phyloP scores from a whole-genome alignment of 30 jellyfish, hydroid and myxozoan genomes.

The Hydra vulgaris region DNA sequence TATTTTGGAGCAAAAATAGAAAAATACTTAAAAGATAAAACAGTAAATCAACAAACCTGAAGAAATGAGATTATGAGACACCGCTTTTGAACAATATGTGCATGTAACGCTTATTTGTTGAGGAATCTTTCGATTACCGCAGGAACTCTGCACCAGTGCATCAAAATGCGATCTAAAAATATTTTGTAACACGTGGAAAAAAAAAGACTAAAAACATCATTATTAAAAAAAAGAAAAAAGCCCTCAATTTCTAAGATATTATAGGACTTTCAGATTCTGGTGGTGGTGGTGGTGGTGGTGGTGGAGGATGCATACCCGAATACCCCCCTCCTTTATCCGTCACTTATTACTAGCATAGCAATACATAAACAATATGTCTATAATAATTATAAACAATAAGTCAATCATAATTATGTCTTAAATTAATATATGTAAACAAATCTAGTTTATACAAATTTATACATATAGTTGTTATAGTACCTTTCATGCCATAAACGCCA shows the following conservation, averaged over 20 bases:
- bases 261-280: too few species aligned
- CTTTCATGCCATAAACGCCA: slow-evolving; percentile 99
- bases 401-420: too few species aligned
- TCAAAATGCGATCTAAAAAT: slow-evolving; percentile 69
- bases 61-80: slow-evolving; percentile 44
- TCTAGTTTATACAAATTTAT: neutral
- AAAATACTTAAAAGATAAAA: neutral
- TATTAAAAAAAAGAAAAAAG: too few species aligned
- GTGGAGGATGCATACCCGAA: too few species aligned
- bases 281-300: too few species aligned
- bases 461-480: slow-evolving; percentile 11
- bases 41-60: slow-evolving; percentile 34
- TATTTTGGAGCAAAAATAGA: too few species aligned
- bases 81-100: slow-evolving; percentile 74
- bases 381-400: too few species aligned
- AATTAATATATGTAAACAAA: neutral
- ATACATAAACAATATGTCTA: too few species aligned
- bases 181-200: neutral
- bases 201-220: too few species aligned
- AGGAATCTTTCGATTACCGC: slow-evolving; percentile 48
- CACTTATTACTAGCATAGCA: too few species aligned
- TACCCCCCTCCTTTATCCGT: too few species aligned
- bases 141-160: slow-evolving; percentile 60
- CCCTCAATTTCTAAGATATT: too few species aligned
- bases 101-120: slow-evolving; percentile 80